Base-by-base conservation (phyloP, 2,113 vertebrate genomes). In the Heliornis fulica region DNA sequence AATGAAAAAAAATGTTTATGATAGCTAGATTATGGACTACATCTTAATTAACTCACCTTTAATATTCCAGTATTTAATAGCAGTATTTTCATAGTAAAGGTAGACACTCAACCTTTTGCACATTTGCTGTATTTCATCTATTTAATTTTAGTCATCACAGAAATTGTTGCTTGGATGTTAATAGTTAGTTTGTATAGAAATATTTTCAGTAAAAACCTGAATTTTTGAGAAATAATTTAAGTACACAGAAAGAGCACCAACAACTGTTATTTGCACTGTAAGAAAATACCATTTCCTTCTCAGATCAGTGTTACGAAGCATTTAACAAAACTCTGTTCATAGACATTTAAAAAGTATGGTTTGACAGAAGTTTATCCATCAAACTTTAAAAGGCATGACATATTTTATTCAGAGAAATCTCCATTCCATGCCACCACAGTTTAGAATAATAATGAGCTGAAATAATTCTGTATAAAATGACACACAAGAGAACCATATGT, bases 171-270 rank as follows among this genome's bases (percentile, higher is more conserved):
- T 89, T 92, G 81, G 60, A 87, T 95, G 48, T 60, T 94, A 97
- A 57, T 89, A 91, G 85, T 94, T 89, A 91, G 25, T 77, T 78
- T 38, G 65, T 51, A 83, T 53, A 87, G 54, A 76, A 96, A 92
- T 83, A 93, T 59, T 48, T 48, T 66, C 78, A 92, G 46, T 83
- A 89, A 63, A 84, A 91, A 34, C 43, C 40, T 90, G 77, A 41
- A 81, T 92, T 93, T 85, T 51, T 82, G 13, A 92, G 71, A 96
- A 97, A 96, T 82, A 95, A 89, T 85, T 96, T 95, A 66, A 76
- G 19, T 70, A 51, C 40, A 85, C 28, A 50, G 69, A 64, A 94
- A 94, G 34, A 66, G 57, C 65, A 96, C 19, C 38, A 75, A 32
- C 80, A 96, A 94, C 22, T 91, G 89, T 34, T 69, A 88, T 79